These are phyloP conservation scores for Tachuris rubrigastra DNA, from an alignment of 2,113 vertebrate species.

Conservation along the genomic window DNA sequence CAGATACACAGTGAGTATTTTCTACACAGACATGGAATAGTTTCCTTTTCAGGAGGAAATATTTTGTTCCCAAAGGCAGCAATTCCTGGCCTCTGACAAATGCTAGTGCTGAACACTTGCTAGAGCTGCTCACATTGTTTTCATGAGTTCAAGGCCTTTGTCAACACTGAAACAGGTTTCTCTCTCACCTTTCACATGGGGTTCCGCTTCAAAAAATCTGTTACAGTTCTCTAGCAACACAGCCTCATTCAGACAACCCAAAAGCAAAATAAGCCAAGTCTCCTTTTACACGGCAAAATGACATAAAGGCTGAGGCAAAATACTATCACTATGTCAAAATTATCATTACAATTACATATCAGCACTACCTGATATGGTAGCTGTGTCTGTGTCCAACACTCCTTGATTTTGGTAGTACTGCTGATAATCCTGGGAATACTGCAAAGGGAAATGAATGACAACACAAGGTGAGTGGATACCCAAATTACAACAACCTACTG, in stretches of 20 bases:
- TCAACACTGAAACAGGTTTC: not conserved
- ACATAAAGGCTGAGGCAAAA: not conserved
- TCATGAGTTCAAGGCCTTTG: not conserved
- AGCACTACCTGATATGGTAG: constrained; percentile 75
- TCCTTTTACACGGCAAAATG: not conserved
- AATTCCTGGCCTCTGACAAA: not conserved
- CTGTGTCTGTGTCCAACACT: constrained; percentile 79
- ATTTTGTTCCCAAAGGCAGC: not conserved
- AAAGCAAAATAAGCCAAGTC: not conserved
- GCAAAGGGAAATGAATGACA: not conserved
- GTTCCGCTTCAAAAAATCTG: not conserved
- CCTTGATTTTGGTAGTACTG: constrained; percentile 87
- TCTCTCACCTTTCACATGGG: not conserved
- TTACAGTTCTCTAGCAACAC: not conserved
- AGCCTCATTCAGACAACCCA: not conserved
- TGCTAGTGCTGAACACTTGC: not conserved
- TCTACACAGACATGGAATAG: not conserved
- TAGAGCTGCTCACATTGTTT: not conserved
- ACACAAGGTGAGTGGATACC: not conserved
- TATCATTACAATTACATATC: not conserved
- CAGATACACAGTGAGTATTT: not conserved
- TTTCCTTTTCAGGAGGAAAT: constrained; percentile 48
- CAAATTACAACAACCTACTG: not conserved
- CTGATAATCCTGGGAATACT: constrained; percentile 87
- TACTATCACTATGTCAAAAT: not conserved